Evolutionary conservation across 2,888 invertebrate species (phyloP), one percentile per base, ranked within the genome.

Genomic region (Apoderus coryli): DNA sequence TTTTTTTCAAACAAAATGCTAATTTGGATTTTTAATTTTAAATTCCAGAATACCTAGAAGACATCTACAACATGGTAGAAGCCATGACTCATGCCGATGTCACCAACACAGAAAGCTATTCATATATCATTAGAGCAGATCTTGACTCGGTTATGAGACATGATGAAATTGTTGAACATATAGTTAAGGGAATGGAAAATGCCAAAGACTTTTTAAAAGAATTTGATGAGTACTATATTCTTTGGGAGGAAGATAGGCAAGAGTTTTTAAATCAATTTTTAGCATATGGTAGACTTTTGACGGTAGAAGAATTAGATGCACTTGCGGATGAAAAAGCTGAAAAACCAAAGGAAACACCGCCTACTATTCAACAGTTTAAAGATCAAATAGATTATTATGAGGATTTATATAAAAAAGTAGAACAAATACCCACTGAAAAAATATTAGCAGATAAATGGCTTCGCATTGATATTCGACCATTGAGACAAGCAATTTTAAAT

Each of bases 381-480:
- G 69, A 75, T 39, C 75, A 82, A 63, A 79, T 93, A 44, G 81
- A 89, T 47, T 72, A 71, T 36, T 92, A 79, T 50, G 78, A 84
- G 49, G 61, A 67, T n/a, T 53, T 89, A 35, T 80, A 82, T 45
- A 69, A 74, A 12, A 76, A 82, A 54, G 74, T 86, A 3, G 67
- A 72, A 7, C 57, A 64, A 9, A 65, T 90, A 34, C 72, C 76
- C 6, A 59, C 66, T 0, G 68, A 67, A 13, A 68, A 70, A 34
- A 39, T 45, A 14, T 29, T 34, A 10, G 22, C 26, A 4, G 39
- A 39, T 9, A 35, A 38, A 16, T 92, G 92, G 89, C 62, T 92
- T 33, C 65, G 73, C 34, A 53, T 92, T 3, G 78, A 90, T 46
- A 61, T 84, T 27, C 69, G 68, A 34, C 75, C 80, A 0, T 74